Conservation (phyloP, 2,797 vertebrate genomes). For the Ceryle rudis region DNA sequence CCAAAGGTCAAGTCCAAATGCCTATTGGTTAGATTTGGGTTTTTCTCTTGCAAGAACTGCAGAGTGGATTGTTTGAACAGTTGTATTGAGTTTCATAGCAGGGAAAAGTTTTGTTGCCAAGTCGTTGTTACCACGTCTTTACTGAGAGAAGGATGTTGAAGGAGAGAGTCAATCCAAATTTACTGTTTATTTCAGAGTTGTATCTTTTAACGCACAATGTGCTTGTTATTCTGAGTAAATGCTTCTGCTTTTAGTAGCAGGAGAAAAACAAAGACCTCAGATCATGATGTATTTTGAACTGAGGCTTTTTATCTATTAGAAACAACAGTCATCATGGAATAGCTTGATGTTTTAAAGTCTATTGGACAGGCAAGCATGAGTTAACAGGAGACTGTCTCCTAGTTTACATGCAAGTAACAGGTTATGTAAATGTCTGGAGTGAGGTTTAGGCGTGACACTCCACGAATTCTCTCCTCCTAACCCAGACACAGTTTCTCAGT, state of each 20-base stretch:
- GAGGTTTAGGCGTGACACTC: neutral
- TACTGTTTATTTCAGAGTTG: neutral
- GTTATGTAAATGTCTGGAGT: neutral
- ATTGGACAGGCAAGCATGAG: neutral
- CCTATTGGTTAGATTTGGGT: neutral
- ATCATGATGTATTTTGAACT: neutral
- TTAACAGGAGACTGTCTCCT: neutral
- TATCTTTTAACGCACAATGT: neutral
- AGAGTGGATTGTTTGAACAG: neutral
- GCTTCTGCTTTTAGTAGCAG: neutral
- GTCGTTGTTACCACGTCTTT: neutral
- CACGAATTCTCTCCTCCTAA: neutral
- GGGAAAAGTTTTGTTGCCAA: neutral
- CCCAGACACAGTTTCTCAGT: neutral
- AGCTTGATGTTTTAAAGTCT: neutral
- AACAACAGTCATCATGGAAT: neutral
- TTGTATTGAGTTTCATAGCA: neutral
- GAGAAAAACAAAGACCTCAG: neutral
- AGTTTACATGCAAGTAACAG: neutral
- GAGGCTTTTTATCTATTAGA: neutral
- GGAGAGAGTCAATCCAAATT: neutral
- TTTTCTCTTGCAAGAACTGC: constrained; percentile 4
- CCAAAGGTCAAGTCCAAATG: neutral
- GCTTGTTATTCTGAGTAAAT: neutral
- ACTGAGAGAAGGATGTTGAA: neutral